Evolutionary conservation across 2,797 vertebrate genomes (phyloP), one percentile per base, ranked within the genome.

Genomic region (Anguilla pacifica): DNA sequence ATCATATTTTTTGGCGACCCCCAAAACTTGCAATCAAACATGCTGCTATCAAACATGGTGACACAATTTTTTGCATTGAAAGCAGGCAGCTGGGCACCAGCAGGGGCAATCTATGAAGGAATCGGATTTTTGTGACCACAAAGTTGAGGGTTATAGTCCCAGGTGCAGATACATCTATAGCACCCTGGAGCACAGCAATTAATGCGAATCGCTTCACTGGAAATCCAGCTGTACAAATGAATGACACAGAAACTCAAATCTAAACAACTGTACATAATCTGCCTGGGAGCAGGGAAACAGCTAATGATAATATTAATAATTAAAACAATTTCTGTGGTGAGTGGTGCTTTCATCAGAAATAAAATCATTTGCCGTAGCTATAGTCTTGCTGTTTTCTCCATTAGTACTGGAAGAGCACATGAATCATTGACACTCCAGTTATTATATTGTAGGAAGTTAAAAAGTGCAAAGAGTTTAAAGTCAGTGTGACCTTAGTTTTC

Each of bases 381-480:
- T 39, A 39, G 39, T 35, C 31, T 77, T 25, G 31, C 28, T 90
- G 79, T 91, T 87, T 77, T 82, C 89, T 84, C 84, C 89, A 72
- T 90, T 89, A 89, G 87, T 59, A 35, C 59, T 25, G 61, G 90
- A 88, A 87, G 87, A 61, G 84, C 84, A 31, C 82, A 79, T 83
- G 3, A 85, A 86, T 88, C 81, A 55, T 87, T 87, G 57, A 86
- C 61, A 89, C 86, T 88, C 39, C 39, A 85, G 43, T 70, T 61
- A 46, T 89, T 39, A 84, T 39, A 86, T 70, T 85, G 90, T 70
- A 35, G 86, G 57, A 46, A 84, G 67, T 86, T 83, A 87, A 64
- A 31, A 70, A 72, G 83, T 0, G 28, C 31, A 3, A 11, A 15
- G 88, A 22, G 53, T 25, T 49, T 13, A 72, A 28, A 72, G 6